phyloP scores from a whole-genome alignment of 37 sponge, comb jelly and placozoan species.

The Diacarnus erythraeanus region DNA sequence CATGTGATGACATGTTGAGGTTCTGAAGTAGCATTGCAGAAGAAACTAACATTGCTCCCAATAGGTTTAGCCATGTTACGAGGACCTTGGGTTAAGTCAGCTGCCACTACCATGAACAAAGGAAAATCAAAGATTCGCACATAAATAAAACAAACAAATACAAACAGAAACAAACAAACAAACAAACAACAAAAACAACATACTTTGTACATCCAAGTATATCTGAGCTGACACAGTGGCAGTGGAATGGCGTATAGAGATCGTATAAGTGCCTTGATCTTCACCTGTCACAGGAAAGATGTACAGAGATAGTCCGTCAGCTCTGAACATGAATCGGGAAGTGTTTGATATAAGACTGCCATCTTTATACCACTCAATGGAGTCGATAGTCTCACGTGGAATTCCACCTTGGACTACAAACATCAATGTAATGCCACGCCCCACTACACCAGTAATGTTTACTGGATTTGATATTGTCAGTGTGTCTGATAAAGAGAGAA shows the following conservation, averaged over 20 bases:
- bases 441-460: neutral
- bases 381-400: constrained; percentile 8
- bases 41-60: neutral
- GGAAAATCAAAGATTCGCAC: neutral
- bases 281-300: neutral
- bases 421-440: neutral
- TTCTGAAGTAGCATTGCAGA: constrained; percentile 14
- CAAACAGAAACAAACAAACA: neutral
- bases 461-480: neutral
- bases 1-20: constrained; percentile 3
- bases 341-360: neutral
- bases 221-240: neutral
- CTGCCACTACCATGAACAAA: neutral
- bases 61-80: neutral
- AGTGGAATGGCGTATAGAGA: neutral
- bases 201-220: constrained; percentile 9
- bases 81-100: constrained; percentile 4
- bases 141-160: too few species aligned
- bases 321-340: neutral
- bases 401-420: neutral
- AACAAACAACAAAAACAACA: too few species aligned
- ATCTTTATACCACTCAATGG: constrained; percentile 17
- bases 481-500: too few species aligned
- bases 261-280: constrained; percentile 18
- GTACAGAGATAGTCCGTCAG: constrained; percentile 1